Base-by-base conservation (phyloP, 2,888 invertebrate genomes). In the Agapetus fuscipes region DNA sequence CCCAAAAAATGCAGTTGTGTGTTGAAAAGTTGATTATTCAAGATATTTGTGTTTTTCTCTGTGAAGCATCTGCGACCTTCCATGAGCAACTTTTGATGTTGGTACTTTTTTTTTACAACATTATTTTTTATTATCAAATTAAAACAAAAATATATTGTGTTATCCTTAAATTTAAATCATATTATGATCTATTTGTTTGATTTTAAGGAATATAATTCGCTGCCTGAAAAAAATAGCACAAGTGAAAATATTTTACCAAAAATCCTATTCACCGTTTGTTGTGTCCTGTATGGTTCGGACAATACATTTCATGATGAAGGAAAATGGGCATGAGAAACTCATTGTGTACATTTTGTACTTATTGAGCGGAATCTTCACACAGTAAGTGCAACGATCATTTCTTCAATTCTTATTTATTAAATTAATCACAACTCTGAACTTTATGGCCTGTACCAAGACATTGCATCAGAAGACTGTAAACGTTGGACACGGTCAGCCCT, bases 41-140 rank as follows among this genome's bases (percentile, higher is more conserved):
- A 30, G 44, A 44, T 38, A 31, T 47, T 10, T 37, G 44, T 28
- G 30, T 41, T 11, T 41, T 42, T 28, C 17, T 47, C 6, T 39
- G 44, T 32, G 47, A 47, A 33, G 47, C 47, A 7, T 39, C 40
- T 16, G 44, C 37, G 12, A 47, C 47, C 24, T 17, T 44, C 3
- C 36, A 41, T 26, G 28, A 16, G 10, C 27, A 40, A 13, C 37
- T 46, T 25, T 43, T 46, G 27, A 31, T 35, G 46, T 46, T 24
- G 16, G 11, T 34, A 26, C n/a, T n/a, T n/a, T n/a, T n/a, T n/a
- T n/a, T n/a, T n/a, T n/a, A n/a, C n/a, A n/a, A n/a, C n/a, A n/a
- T n/a, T n/a, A n/a, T n/a, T n/a, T n/a, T n/a, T n/a, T n/a, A n/a
- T n/a, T n/a, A n/a, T n/a, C n/a, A n/a, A n/a, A n/a, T n/a, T n/a